Percentiles rank a stretch among this genome's conserved stretches.
Evolutionary conservation across 2,113 vertebrate species (phyloP).

Genomic region (Cathartes aura): DNA sequence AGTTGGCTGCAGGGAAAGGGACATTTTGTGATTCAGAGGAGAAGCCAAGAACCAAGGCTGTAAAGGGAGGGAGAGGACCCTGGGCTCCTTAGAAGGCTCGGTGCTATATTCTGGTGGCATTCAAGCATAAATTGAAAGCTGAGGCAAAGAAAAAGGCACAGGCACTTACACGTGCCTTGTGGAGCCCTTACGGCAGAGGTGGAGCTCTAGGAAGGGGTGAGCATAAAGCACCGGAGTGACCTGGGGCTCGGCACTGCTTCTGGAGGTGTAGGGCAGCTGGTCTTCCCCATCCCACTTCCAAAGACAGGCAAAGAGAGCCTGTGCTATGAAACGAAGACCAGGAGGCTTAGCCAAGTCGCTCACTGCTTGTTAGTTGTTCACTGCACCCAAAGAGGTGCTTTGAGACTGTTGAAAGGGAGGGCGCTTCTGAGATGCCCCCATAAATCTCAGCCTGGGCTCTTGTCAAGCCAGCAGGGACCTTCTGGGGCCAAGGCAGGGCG

Average conservation of each 20-base stretch:
- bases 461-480: neutral
- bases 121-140: neutral
- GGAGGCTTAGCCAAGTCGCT: neutral
- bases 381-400: neutral
- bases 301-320: neutral
- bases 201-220: neutral
- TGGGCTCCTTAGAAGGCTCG: neutral
- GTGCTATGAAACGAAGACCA: neutral
- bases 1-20: slow-evolving; percentile 49
- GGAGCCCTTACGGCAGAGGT: neutral
- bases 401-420: neutral
- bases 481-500: neutral
- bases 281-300: neutral
- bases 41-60: slow-evolving; percentile 32
- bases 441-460: neutral
- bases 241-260: neutral
- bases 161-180: neutral
- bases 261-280: neutral
- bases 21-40: slow-evolving; percentile 35
- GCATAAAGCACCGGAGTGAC: neutral
- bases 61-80: slow-evolving; percentile 6
- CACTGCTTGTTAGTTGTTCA: neutral
- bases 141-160: neutral
- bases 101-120: neutral
- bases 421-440: neutral